Evolutionary conservation across 1,140 invertebrate species (phyloP).

Genomic region (Whitmania pigra): DNA sequence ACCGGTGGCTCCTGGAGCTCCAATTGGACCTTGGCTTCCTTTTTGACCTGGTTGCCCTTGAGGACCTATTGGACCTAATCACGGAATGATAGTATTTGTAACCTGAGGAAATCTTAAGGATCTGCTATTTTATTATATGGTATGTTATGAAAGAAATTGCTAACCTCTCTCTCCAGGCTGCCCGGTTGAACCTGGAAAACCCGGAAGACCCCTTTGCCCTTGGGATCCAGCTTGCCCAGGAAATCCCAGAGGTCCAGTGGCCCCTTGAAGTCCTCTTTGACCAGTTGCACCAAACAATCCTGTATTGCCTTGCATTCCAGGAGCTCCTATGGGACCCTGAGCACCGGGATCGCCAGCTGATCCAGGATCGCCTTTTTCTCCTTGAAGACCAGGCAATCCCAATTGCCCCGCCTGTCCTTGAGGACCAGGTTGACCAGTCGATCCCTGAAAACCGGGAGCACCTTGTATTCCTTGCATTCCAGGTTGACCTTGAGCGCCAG

Average conservation of each 20-base stretch:
- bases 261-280: slow-evolving; percentile 47
- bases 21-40: slow-evolving; percentile 11
- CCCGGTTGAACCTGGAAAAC: slow-evolving; percentile 6
- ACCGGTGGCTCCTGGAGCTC: slow-evolving; percentile 11
- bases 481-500: not conserved
- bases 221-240: slow-evolving; percentile 17
- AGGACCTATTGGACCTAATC: not conserved
- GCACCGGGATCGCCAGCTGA: slow-evolving; percentile 56
- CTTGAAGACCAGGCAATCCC: slow-evolving; percentile 58
- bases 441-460: slow-evolving; percentile 52
- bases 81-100: not conserved
- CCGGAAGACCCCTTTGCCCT: slow-evolving; percentile 13
- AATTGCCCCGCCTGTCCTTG: slow-evolving; percentile 45
- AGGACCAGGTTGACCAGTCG: slow-evolving; percentile 48
- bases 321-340: slow-evolving; percentile 53
- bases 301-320: slow-evolving; percentile 8
- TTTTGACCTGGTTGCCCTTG: slow-evolving; percentile 5
- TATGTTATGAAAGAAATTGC: not conserved
- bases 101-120: too few relatives aligned
- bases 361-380: slow-evolving; percentile 46
- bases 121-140: too few relatives aligned
- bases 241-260: slow-evolving; percentile 27
- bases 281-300: not conserved
- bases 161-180: slow-evolving; percentile 9
- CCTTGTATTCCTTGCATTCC: slow-evolving; percentile 48